These are phyloP conservation scores for Amniataba percoides DNA, from an alignment of 2,797 vertebrate species.

Conservation along the genomic window DNA sequence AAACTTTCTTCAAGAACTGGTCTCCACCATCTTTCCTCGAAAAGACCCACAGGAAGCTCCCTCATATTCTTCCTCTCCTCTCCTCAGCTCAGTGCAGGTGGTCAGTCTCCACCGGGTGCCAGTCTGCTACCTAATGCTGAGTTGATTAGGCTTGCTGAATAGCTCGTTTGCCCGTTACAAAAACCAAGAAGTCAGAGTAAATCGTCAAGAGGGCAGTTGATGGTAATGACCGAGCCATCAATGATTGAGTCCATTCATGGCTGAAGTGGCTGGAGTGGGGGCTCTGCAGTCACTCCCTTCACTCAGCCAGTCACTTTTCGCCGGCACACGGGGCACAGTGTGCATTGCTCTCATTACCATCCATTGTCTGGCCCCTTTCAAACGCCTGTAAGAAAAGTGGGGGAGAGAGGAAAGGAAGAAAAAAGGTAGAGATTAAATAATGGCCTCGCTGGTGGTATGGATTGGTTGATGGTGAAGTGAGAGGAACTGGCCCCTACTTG, in stretches of 20 bases:
- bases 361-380: slow-evolving; percentile 84
- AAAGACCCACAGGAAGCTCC: background rate
- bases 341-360: slow-evolving; percentile 83
- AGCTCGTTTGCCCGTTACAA: slow-evolving; percentile 79
- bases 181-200: slow-evolving; percentile 81
- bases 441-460: slow-evolving; percentile 68
- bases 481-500: slow-evolving; percentile 63
- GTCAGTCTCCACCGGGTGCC: slow-evolving; percentile 72
- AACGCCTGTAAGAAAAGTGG: slow-evolving; percentile 66
- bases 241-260: slow-evolving; percentile 87
- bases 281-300: slow-evolving; percentile 72
- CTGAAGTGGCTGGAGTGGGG: slow-evolving; percentile 80
- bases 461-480: slow-evolving; percentile 72
- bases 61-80: background rate
- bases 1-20: too few relatives aligned
- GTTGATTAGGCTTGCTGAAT: slow-evolving; percentile 81
- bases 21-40: background rate
- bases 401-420: slow-evolving; percentile 67
- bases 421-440: slow-evolving; percentile 81
- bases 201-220: slow-evolving; percentile 80
- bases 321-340: slow-evolving; percentile 65
- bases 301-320: slow-evolving; percentile 70
- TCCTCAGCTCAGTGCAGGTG: slow-evolving; percentile 74
- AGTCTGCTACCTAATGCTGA: slow-evolving; percentile 68
- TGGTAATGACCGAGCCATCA: slow-evolving; percentile 80